phyloP scores from a whole-genome alignment of 1,140 invertebrate genomes.

The Micrasema longulum region DNA sequence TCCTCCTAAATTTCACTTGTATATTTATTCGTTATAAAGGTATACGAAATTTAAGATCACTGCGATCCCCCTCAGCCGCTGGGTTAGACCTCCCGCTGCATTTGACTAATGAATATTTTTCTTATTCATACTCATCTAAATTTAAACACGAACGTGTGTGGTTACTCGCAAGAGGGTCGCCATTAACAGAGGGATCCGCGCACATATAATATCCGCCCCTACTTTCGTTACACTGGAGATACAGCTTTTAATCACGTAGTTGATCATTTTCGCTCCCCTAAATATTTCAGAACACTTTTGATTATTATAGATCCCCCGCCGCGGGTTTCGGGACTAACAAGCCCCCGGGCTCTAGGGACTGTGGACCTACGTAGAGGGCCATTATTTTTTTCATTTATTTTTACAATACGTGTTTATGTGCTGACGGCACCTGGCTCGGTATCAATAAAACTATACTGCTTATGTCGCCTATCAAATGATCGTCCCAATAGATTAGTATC shows the following conservation, averaged over 20 bases:
- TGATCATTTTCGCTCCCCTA: constrained; percentile 49
- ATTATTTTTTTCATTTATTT: constrained; percentile 5
- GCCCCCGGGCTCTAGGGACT: constrained; percentile 11
- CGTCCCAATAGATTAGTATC: constrained; percentile 22
- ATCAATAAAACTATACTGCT: constrained; percentile 23
- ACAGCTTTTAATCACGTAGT: constrained; percentile 52
- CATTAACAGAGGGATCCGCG: constrained; percentile 7
- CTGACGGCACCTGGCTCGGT: constrained; percentile 26
- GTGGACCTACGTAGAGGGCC: background rate
- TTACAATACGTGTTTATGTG: constrained; percentile 21
- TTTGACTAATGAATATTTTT: constrained; percentile 37
- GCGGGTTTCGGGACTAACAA: constrained; percentile 20
- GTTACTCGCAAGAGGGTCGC: constrained; percentile 22
- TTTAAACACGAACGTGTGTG: constrained; percentile 30
- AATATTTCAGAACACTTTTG: constrained; percentile 51
- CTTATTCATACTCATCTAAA: constrained; percentile 38
- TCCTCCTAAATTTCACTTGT: no score
- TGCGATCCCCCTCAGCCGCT: background rate
- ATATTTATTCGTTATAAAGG: no score
- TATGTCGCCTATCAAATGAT: constrained; percentile 19
- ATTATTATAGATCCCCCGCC: constrained; percentile 49
- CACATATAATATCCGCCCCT: constrained; percentile 19
- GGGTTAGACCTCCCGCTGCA: constrained; percentile 17
- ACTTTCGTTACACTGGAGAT: constrained; percentile 34
- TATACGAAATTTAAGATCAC: no score